Percentiles rank a stretch among this genome's conserved stretches.
Conservation (phyloP, 2,797 vertebrate genomes). For the Tiaroga cobitis region DNA sequence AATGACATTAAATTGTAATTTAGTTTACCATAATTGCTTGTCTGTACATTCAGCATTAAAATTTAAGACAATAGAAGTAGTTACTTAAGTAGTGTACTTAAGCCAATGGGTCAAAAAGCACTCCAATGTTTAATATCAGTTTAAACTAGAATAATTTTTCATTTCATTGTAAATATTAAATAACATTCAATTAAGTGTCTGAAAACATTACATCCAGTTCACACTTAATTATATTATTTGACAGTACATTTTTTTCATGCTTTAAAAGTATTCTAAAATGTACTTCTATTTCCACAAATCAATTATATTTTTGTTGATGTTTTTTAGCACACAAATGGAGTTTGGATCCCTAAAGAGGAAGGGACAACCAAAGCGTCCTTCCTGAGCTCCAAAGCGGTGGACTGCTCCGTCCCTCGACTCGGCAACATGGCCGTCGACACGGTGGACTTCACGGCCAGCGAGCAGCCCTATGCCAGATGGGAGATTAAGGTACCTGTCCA, state of each 20-base stretch:
- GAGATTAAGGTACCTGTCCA: constrained; percentile 80
- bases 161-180: neutral
- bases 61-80: neutral
- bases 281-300: neutral
- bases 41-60: neutral
- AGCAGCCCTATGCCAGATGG: constrained; percentile 82
- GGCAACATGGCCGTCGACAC: constrained; percentile 69
- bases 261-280: neutral
- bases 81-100: neutral
- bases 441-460: constrained; percentile 76
- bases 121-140: neutral
- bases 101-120: neutral
- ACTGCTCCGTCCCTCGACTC: constrained; percentile 78
- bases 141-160: neutral
- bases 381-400: constrained; percentile 79
- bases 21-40: neutral
- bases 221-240: neutral
- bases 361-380: constrained; percentile 79
- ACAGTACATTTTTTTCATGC: neutral
- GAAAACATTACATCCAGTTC: neutral
- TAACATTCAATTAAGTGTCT: neutral
- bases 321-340: constrained; percentile 71
- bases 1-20: neutral
- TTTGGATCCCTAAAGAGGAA: constrained; percentile 77
- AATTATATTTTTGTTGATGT: neutral